Base-by-base conservation (phyloP, 2,113 vertebrate species). In the Varanus salvator region DNA sequence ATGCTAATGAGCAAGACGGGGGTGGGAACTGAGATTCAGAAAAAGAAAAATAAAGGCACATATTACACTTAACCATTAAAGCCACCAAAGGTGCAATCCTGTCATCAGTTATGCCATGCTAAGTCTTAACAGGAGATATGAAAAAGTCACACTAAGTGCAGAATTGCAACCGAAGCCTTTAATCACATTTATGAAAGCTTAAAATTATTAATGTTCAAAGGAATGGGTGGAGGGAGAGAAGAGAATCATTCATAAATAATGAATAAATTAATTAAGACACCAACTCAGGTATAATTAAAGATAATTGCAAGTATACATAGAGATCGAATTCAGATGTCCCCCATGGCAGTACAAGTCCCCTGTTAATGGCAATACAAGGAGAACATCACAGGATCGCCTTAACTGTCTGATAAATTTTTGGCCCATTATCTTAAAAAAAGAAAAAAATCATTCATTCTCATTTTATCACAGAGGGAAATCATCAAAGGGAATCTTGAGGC, bases 231-330 rank as follows among this genome's bases (percentile, higher is more conserved):
- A 87, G 54, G 85, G 80, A 89, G 2, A 77, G 90, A 92, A 87
- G 87, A 75, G 88, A 85, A 91, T 93, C 84, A 84, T 95, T 94
- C 90, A 90, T 54, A 95, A 96, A 94, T 90, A 87, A 92, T 72
- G 88, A 94, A 90, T 93, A 90, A 86, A 92, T 90, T 48, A 95
- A 93, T 91, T 92, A 92, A 96, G 90, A 92, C 76, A 82, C 78
- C 71, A 84, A 94, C 87, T 94, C 88, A 93, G 92, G 88, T 34
- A 93, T 88, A 95, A 94, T 94, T 95, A 93, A 93, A 86, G 87
- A 52, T 85, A 92, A 90, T 92, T 90, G 84, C 76, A 52, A 91
- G 52, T 92, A 90, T 91, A 76, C 86, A 54, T 68, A 86, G 68
- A 89, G 52, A 90, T 83, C 19, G 38, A 91, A 91, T 74, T 93